Base-by-base conservation (phyloP, 64 coral and sea anemone species). In the Porites australiensis region DNA sequence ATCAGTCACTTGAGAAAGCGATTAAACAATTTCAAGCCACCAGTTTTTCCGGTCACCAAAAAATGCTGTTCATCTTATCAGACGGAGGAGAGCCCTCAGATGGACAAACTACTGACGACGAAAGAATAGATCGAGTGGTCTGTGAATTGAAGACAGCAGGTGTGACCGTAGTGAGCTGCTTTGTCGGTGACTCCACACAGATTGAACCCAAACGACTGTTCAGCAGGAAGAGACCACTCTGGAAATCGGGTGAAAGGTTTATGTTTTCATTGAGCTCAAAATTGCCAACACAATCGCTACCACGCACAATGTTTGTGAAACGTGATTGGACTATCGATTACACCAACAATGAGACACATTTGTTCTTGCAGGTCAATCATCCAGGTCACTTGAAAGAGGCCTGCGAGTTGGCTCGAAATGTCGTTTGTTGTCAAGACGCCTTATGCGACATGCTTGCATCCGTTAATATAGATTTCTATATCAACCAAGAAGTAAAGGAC, bases 331-430 rank as follows among this genome's bases (percentile, higher is more conserved):
- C 10, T 0, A 87, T 93, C n/a, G 91, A 93, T 22, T 70, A 61
- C 62, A 47, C 60, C 4, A 87, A 93, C 74, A 93, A 93, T 72
- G 91, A 93, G 79, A 93, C 91, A 51, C 23, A 37, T 44, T 18
- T 93, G 21, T 93, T 93, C 51, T 13, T 87, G 20, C 91, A 93
- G 77, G 74, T 93, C 6, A 93, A 93, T 55, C 91, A 93, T 54
- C 91, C 91, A 48, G 91, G 87, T 57, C 55, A 73, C n/a, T 70
- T 86, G 2, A 11, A 86, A 72, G 83, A 86, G 12, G 89, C 58
- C 21, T 84, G 68, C 58, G 43, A 83, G 6, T 9, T 92, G 21
- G 79, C 89, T 23, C 51, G 70, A 21, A 43, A 84, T 18, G 79
- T 55, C 10, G 89, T 92, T 13, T 71, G 76, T 6, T 80, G 75